Base-by-base conservation (phyloP, 2,888 invertebrate genomes). In the Chrysotoxum bicinctum region DNA sequence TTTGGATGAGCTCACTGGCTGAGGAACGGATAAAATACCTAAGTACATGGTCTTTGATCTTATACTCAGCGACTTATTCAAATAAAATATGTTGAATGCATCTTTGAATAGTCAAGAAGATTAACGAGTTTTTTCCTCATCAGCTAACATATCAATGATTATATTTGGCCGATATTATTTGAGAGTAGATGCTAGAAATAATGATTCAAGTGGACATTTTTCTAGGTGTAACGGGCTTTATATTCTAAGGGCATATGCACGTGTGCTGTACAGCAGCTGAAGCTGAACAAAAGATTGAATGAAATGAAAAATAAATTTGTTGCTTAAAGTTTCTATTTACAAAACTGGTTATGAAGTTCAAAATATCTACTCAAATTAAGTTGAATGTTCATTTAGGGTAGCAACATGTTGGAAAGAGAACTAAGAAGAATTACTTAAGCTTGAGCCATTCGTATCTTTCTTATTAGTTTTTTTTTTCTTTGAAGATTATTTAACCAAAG, bases 101-200 rank as follows among this genome's bases (percentile, higher is more conserved):
- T 66, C 64, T 70, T 40, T 69, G 68, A 62, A 64, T 48, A 48
- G 66, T 75, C 37, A 54, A 75, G 62, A 58, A 83, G 78, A 83
- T 83, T 83, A 73, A 83, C 83, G 73, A 62, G 78, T 78, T 78
- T 78, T 78, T 66, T 70, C 43, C 62, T 78, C 72, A 62, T 74
- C 43, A 35, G 21, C 23, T 37, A 66, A 50, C 66, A 66, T 50
- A 66, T 66, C 66, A 66, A 32, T 50, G 66, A 66, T 66, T 66
- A 66, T 23, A 66, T 66, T 66, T 66, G 66, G 66, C 50, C 64
- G 64, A 64, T 64, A 45, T 64, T 64, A 45, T 64, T 45, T 45
- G 45, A 64, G 19, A 45, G 19, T 14, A 62, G n/a, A n/a, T n/a
- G n/a, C 7, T 50, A 60, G 45, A 64, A 50, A 66, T 48, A 66